A percentile compares a stretch with the other conserved stretches of the same genome.
phyloP scores from a whole-genome alignment of 2,888 invertebrate species.

The Patella pellucida region DNA sequence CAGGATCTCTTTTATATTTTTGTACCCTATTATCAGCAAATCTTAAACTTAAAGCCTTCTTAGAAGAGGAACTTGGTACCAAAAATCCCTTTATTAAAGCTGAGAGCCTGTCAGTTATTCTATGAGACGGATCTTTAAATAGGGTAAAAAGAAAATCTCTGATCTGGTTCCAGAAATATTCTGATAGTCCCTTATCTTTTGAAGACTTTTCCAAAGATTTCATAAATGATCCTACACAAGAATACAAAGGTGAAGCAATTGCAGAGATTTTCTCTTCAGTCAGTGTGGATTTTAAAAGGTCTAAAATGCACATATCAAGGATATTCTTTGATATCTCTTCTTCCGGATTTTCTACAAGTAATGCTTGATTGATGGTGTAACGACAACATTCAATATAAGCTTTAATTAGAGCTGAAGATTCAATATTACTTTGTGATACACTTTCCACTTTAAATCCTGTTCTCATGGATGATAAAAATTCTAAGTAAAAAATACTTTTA shows the following conservation, averaged over 20 bases:
- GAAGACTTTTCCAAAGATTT: not conserved
- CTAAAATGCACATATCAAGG: constrained; percentile 50
- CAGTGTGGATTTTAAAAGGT: constrained; percentile 6
- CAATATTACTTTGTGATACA: constrained; percentile 78
- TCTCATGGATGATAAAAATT: constrained; percentile 81
- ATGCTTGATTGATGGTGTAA: constrained; percentile 72
- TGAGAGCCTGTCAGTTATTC: not conserved
- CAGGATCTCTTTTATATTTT: not conserved
- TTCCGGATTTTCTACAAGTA: constrained; percentile 18
- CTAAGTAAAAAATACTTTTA: constrained; percentile 54
- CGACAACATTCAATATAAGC: constrained; percentile 84
- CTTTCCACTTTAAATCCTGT: constrained; percentile 78
- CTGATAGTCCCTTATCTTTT: not conserved
- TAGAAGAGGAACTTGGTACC: not conserved
- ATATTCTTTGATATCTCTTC: constrained; percentile 38
- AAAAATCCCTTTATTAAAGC: not conserved
- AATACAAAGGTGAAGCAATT: not conserved
- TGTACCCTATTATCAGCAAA: not conserved
- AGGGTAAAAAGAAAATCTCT: not conserved
- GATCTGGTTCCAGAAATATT: not conserved
- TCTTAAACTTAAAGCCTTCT: not conserved
- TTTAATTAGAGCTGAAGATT: constrained; percentile 78
- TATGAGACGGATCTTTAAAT: not conserved
- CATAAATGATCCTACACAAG: not conserved
- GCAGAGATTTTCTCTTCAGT: not conserved